These are phyloP conservation scores for Cephalopholis sonnerati DNA, from an alignment of 2,113 vertebrate genomes.

Conservation along the genomic window DNA sequence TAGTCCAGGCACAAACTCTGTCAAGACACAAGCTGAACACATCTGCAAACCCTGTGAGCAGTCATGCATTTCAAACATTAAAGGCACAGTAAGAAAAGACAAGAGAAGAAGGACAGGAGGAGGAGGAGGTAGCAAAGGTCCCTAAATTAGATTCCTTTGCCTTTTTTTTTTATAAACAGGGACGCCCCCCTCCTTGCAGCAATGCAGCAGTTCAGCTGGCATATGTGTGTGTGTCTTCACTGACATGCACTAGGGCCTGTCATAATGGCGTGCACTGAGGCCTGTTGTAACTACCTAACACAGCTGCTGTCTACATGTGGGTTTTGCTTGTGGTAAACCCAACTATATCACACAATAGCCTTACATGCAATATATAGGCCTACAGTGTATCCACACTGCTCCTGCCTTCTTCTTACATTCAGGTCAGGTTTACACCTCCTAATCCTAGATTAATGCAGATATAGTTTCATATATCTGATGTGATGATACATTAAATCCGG, in stretches of 20 bases:
- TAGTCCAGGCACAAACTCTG: background rate
- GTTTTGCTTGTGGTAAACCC: too few species aligned
- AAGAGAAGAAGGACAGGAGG: background rate
- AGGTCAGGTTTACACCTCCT: background rate
- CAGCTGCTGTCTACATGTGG: too few species aligned
- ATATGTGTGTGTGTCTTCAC: too few species aligned
- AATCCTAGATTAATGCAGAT: background rate
- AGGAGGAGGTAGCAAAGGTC: background rate
- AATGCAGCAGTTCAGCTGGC: too few species aligned
- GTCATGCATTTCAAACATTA: background rate
- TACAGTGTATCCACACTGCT: background rate
- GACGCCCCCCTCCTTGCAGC: too few species aligned
- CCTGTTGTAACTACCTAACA: too few species aligned
- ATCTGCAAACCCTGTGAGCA: background rate
- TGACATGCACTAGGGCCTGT: too few species aligned
- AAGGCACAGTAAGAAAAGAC: background rate
- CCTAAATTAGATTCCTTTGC: background rate
- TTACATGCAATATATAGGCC: background rate
- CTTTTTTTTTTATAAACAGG: too few species aligned
- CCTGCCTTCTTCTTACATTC: background rate
- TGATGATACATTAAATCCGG: background rate
- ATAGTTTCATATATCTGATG: background rate
- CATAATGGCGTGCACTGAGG: too few species aligned
- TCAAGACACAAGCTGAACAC: background rate
- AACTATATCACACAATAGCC: too few species aligned